These are phyloP conservation scores for Zaprionus ghesquierei DNA, from an alignment of 1,140 invertebrate species.

Conservation along the genomic window DNA sequence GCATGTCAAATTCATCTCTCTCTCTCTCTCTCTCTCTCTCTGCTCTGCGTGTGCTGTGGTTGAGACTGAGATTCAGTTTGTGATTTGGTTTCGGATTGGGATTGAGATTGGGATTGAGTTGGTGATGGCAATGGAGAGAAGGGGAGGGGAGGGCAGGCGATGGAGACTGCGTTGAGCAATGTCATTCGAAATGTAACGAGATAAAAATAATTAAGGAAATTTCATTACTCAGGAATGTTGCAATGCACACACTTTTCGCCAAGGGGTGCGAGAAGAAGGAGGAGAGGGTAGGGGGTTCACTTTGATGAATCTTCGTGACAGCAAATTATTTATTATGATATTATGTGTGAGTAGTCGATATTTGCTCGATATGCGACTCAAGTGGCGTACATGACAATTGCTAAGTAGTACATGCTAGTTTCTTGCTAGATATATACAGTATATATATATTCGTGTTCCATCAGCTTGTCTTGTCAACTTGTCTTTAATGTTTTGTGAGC, in stretches of 20 bases:
- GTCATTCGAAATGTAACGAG: slow-evolving; percentile 59
- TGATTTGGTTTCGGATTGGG: slow-evolving; percentile 1
- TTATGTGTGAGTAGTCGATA: not conserved
- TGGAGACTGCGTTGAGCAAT: slow-evolving; percentile 42
- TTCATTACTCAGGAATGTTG: not conserved
- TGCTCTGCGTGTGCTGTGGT: slow-evolving; percentile 42
- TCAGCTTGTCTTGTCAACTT: not conserved
- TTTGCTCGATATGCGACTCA: not conserved
- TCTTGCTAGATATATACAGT: not conserved
- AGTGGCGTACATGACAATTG: not conserved
- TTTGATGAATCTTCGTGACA: not conserved
- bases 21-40: not conserved
- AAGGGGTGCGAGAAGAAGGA: not conserved
- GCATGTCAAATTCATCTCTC: slow-evolving; percentile 70
- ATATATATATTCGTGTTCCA: not conserved
- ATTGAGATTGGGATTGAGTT: slow-evolving; percentile 22
- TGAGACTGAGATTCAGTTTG: slow-evolving; percentile 2
- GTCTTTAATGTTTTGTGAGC: too few relatives aligned
- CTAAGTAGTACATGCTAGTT: too few relatives aligned
- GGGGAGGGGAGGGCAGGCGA: slow-evolving; percentile 1
- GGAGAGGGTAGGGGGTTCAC: not conserved
- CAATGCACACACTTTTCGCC: not conserved
- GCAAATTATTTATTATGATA: not conserved
- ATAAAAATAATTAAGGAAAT: slow-evolving; percentile 56
- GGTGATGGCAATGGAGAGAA: slow-evolving; percentile 7